Evolutionary conservation across 2,113 vertebrate species (phyloP), one percentile per base, ranked within the genome.

Genomic region (Eira barbara): DNA sequence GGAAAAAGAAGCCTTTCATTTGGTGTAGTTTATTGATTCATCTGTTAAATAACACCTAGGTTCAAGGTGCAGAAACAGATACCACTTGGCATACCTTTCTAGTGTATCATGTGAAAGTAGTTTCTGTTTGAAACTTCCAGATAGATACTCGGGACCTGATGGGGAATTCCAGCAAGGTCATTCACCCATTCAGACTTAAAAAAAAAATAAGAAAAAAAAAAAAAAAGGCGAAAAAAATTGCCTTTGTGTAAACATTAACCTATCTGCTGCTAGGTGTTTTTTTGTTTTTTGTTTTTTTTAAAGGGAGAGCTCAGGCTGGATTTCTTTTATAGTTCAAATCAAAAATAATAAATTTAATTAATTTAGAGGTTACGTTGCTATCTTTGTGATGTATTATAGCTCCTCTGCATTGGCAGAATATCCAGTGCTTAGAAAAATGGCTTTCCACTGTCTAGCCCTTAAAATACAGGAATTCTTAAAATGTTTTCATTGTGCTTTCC

Each of bases 131-230:
- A 74, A 98, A 95, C 74, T 96, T 94, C 87, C 91, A 94, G 61
- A 69, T n/a, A 97, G 93, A 96, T 74, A 96, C 95, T 97, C 78
- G 87, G 83, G 89, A 78, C 18, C 97, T 47, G 55, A 82, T 29
- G 97, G 98, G 97, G 96, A 98, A 97, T 98, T 98, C 98, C 97
- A 96, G 81, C 85, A 94, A 97, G 94, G 97, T 94, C 97, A 94
- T 13, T 97, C 80, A 94, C 89, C 85, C 86, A 74, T 82, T 94
- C 73, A 85, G 94, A 92, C 81, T 47, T 92, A 95, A 15, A 47
- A 59, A 86, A 73, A 7, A 15, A 65, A 59, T 12, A 47, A 47
- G 14, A 5, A 52, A 42, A 59, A 86, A 67, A 7, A 15, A 67
- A 61, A 27, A 71, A 55, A 83, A 91, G 31, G 12, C 6, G 18